Conservation (phyloP, 2,888 invertebrate genomes). For the Drosophila koepferae region DNA sequence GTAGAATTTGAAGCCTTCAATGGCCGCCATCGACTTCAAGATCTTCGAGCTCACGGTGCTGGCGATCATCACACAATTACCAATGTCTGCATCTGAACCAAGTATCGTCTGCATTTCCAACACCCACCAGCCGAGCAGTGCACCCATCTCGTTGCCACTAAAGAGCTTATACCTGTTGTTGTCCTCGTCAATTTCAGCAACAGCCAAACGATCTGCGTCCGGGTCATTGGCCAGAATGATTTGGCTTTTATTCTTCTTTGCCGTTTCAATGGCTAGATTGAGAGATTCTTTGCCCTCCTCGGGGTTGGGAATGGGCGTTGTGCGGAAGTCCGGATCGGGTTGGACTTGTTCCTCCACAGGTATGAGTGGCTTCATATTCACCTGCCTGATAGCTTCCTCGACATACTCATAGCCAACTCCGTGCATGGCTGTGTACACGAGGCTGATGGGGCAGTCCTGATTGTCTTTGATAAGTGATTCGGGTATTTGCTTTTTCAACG, state of each 20-base stretch:
- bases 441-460: constrained; percentile 87
- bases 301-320: constrained; percentile 98
- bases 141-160: constrained; percentile 97
- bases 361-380: constrained; percentile 88
- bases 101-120: constrained; percentile 87
- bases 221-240: constrained; percentile 98
- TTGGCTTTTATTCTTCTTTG: constrained; percentile 88
- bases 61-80: constrained; percentile 92
- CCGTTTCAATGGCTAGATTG: constrained; percentile 91
- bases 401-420: constrained; percentile 96
- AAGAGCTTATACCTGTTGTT: constrained; percentile 86
- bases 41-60: constrained; percentile 99
- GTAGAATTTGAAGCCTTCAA: constrained; percentile 90
- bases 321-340: constrained; percentile 98
- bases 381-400: constrained; percentile 89
- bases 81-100: constrained; percentile 83
- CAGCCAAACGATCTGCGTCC: constrained; percentile 97
- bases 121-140: constrained; percentile 97
- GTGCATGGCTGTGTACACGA: constrained; percentile 98
- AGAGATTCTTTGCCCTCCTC: constrained; percentile 96
- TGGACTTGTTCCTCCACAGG: constrained; percentile 89
- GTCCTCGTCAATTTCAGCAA: constrained; percentile 92
- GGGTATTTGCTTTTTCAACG: constrained; percentile 87
- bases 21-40: constrained; percentile 91
- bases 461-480: constrained; percentile 86